Conservation (phyloP, 2,113 vertebrate genomes). For the Bufo gargarizans region DNA sequence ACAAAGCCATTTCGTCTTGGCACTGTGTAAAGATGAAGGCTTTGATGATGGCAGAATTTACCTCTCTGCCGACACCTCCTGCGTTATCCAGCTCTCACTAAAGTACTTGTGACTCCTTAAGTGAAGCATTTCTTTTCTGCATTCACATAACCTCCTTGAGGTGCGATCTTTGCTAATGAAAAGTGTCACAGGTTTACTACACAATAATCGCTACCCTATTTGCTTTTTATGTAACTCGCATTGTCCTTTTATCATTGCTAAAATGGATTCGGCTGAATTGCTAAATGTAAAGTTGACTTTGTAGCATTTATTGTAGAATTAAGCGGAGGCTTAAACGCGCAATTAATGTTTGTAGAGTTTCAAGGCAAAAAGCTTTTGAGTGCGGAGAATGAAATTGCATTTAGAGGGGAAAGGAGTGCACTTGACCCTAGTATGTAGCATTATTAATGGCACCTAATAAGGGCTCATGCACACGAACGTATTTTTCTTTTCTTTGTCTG, state of each 20-base stretch:
- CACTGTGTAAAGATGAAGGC: not conserved
- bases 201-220: not conserved
- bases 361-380: slow-evolving; percentile 41
- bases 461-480: too few species aligned
- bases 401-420: not conserved
- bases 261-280: not conserved
- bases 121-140: not conserved
- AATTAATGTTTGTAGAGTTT: slow-evolving; percentile 27
- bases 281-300: slow-evolving; percentile 26
- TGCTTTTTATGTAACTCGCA: not conserved
- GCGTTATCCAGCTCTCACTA: slow-evolving; percentile 6
- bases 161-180: slow-evolving; percentile 32
- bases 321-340: not conserved
- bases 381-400: slow-evolving; percentile 7
- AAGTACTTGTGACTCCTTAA: slow-evolving; percentile 26
- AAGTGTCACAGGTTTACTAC: slow-evolving; percentile 24
- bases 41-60: not conserved
- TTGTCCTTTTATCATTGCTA: slow-evolving; percentile 1
- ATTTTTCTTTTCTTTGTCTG: too few species aligned
- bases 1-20: not conserved
- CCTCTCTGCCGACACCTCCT: slow-evolving; percentile 1
- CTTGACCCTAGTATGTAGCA: slow-evolving; percentile 1
- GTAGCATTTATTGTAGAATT: slow-evolving; percentile 25
- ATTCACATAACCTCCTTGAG: slow-evolving; percentile 17
- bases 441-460: slow-evolving; percentile 1